A percentile compares a stretch with the other conserved stretches of the same genome.
Conservation (phyloP, 1,140 invertebrate species). For the Ladona fulva region DNA sequence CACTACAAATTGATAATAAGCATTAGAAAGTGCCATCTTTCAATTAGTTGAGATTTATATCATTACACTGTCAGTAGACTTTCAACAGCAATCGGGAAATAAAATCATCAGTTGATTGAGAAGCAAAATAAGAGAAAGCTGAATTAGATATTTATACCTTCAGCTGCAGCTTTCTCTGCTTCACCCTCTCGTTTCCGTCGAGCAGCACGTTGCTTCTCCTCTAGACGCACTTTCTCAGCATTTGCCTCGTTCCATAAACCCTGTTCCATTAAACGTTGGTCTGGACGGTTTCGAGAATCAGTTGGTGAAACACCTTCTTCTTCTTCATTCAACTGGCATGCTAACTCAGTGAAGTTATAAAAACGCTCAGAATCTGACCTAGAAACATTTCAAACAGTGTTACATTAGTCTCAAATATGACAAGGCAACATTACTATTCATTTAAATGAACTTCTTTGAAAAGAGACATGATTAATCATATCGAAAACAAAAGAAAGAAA, state of each 20-base stretch:
- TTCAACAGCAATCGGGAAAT: no score
- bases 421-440: no score
- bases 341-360: slow-evolving; percentile 91
- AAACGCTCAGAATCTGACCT: slow-evolving; percentile 65
- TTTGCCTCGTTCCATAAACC: slow-evolving; percentile 96
- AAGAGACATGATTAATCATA: no score
- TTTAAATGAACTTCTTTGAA: no score
- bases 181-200: slow-evolving; percentile 65
- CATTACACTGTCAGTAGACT: no score
- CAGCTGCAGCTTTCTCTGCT: slow-evolving; percentile 64
- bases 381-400: slow-evolving; percentile 24
- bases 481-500: no score
- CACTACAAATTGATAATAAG: no score
- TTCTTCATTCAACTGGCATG: slow-evolving; percentile 91
- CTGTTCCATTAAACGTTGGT: slow-evolving; percentile 96
- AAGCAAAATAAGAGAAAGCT: no score
- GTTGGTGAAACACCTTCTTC: slow-evolving; percentile 91
- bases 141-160: slow-evolving; percentile 51
- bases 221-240: slow-evolving; percentile 75
- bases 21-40: no score
- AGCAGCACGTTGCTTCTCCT: slow-evolving; percentile 85
- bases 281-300: slow-evolving; percentile 85
- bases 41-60: no score
- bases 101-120: no score
- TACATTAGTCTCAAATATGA: neutral